Evolutionary conservation across 1,140 invertebrate genomes (phyloP).

Genomic region (Musca domestica): DNA sequence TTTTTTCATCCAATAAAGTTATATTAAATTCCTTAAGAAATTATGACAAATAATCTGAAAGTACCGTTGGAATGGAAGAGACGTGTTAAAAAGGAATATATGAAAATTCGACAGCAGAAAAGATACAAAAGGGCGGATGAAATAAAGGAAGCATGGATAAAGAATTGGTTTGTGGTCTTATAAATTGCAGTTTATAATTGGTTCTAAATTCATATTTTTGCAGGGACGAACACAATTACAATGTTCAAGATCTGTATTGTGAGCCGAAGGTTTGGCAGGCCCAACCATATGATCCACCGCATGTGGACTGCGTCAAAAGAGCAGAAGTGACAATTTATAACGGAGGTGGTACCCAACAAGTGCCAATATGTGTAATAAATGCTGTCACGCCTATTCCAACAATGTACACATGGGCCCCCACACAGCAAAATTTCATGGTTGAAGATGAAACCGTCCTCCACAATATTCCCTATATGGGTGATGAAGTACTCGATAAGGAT

Average conservation of each 20-base stretch:
- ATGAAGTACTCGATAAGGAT: conserved; percentile 93
- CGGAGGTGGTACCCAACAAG: conserved; percentile 55
- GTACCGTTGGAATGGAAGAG: conserved; percentile 82
- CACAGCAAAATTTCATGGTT: conserved; percentile 98
- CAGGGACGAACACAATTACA: conserved; percentile 51
- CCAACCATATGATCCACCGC: conserved; percentile 67
- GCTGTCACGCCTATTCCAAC: conserved; percentile 89
- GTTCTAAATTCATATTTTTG: background rate
- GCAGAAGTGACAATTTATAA: conserved; percentile 73
- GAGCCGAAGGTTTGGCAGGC: conserved; percentile 68
- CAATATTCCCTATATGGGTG: conserved; percentile 98
- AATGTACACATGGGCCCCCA: conserved; percentile 97
- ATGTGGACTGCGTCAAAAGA: conserved; percentile 78
- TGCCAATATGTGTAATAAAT: conserved; percentile 81
- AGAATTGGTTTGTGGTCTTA: conserved; percentile 56
- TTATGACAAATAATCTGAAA: conserved; percentile 32
- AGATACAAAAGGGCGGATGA: conserved; percentile 87
- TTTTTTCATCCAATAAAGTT: too few relatives aligned
- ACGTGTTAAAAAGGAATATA: conserved; percentile 85
- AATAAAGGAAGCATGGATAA: conserved; percentile 81
- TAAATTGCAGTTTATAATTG: background rate
- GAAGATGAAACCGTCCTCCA: conserved; percentile 97
- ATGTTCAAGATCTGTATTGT: conserved; percentile 61
- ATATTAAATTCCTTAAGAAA: too few relatives aligned
- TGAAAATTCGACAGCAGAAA: conserved; percentile 81